These are phyloP conservation scores for Chouioia cunea DNA, from an alignment of 2,888 invertebrate species.

Conservation along the genomic window DNA sequence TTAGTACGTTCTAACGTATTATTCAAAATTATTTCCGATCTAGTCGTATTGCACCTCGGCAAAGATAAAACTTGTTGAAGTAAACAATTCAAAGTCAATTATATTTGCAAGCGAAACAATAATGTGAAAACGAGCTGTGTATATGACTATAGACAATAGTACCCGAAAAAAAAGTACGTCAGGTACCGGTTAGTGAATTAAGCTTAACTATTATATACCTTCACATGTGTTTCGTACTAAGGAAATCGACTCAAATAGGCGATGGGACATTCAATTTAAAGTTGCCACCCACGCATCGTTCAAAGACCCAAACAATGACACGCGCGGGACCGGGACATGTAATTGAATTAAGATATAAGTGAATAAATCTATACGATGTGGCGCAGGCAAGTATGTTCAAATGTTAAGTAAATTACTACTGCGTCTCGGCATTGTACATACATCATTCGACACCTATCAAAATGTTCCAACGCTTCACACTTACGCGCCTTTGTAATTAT, in stretches of 20 bases:
- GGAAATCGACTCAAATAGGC: not conserved
- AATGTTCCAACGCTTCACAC: no score
- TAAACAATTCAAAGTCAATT: slow-evolving; percentile 3
- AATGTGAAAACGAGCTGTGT: not conserved
- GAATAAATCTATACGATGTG: not conserved
- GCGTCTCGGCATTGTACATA: no score
- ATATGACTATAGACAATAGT: no score
- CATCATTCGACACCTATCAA: no score
- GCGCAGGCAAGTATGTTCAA: no score
- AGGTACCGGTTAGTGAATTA: not conserved
- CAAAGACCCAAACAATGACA: slow-evolving; percentile 31
- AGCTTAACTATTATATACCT: slow-evolving; percentile 6
- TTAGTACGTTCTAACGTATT: no score
- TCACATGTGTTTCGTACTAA: not conserved
- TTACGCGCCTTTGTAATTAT: no score
- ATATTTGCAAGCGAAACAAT: not conserved
- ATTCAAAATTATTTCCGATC: no score
- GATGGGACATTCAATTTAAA: slow-evolving; percentile 23
- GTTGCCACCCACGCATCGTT: slow-evolving; percentile 48
- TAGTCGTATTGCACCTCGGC: no score
- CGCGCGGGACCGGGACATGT: not conserved
- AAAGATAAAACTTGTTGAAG: no score
- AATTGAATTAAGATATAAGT: slow-evolving; percentile 9
- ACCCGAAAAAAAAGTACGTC: not conserved
- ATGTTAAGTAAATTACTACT: no score